These are phyloP conservation scores for Mythimna ferrago DNA, from an alignment of 2,888 invertebrate species.

Conservation along the genomic window DNA sequence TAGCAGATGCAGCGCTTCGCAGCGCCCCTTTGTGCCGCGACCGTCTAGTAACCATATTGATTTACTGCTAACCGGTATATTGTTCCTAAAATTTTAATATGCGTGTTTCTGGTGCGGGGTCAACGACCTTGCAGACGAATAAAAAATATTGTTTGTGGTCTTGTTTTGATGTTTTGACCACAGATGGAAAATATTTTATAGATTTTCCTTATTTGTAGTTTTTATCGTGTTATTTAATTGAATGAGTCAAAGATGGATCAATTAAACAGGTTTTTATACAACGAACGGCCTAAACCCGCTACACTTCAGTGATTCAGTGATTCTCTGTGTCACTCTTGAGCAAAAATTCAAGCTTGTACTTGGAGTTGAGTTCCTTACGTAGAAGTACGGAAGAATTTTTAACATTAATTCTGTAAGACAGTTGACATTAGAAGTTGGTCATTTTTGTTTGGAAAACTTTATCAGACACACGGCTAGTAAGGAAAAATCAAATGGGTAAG, in stretches of 20 bases:
- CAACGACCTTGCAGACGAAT: slow-evolving; percentile 31
- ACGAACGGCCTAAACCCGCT: too few relatives aligned
- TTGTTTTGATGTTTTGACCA: slow-evolving; percentile 12
- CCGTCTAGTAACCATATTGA: slow-evolving; percentile 84
- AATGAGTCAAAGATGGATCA: not conserved
- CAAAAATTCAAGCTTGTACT: too few relatives aligned
- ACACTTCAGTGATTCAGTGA: too few relatives aligned
- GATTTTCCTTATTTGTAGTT: not conserved
- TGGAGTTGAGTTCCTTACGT: too few relatives aligned
- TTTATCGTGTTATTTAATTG: not conserved
- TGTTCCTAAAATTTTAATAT: slow-evolving; percentile 69
- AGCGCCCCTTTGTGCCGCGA: slow-evolving; percentile 78
- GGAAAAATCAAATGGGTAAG: not conserved
- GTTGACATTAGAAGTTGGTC: not conserved
- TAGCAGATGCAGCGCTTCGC: slow-evolving; percentile 88
- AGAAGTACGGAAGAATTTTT: not conserved
- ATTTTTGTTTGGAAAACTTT: not conserved
- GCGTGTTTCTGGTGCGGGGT: slow-evolving; percentile 55
- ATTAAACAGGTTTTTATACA: not conserved
- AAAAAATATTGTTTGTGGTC: slow-evolving; percentile 28
- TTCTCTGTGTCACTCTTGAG: too few relatives aligned
- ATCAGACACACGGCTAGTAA: too few relatives aligned
- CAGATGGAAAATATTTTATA: slow-evolving; percentile 2
- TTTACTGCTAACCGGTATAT: slow-evolving; percentile 76
- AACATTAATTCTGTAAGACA: not conserved